phyloP scores from a whole-genome alignment of 2,113 vertebrate genomes.

The Empidonax alnorum region DNA sequence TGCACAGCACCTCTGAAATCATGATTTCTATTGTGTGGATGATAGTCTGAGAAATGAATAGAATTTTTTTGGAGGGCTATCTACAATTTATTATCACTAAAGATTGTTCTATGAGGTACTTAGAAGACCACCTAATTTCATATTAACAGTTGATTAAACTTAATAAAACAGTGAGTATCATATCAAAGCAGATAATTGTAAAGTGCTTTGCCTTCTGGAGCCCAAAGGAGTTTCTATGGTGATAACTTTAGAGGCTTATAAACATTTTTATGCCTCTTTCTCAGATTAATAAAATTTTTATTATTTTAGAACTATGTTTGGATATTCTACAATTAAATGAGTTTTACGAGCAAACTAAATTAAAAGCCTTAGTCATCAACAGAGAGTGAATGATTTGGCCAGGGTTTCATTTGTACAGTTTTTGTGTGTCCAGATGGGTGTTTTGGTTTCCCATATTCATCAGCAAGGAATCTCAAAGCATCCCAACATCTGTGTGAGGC shows the following conservation, averaged over 20 bases:
- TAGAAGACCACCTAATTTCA: not conserved
- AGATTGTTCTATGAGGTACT: not conserved
- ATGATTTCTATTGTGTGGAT: not conserved
- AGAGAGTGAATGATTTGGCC: conserved; percentile 46
- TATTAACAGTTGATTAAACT: conserved; percentile 38
- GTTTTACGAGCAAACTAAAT: conserved; percentile 44
- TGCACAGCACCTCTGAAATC: not conserved
- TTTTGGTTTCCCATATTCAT: conserved; percentile 50
- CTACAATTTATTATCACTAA: not conserved
- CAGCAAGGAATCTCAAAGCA: conserved; percentile 41
- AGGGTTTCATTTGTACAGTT: conserved; percentile 31
- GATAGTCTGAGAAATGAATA: not conserved
- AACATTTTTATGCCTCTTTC: not conserved
- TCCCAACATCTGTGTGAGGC: conserved; percentile 40
- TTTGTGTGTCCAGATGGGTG: conserved; percentile 61
- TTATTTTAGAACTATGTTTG: conserved; percentile 24
- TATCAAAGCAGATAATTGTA: conserved; percentile 20
- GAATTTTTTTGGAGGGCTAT: not conserved
- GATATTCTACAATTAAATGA: conserved; percentile 49
- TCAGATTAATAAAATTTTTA: not conserved
- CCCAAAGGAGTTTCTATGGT: not conserved
- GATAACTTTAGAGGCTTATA: conserved; percentile 23
- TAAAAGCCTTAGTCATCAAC: conserved; percentile 34
- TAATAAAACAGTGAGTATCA: conserved; percentile 6
- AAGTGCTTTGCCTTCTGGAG: conserved; percentile 14